Base-by-base conservation (phyloP, 1,140 invertebrate genomes). In the Eulimnadia texana region DNA sequence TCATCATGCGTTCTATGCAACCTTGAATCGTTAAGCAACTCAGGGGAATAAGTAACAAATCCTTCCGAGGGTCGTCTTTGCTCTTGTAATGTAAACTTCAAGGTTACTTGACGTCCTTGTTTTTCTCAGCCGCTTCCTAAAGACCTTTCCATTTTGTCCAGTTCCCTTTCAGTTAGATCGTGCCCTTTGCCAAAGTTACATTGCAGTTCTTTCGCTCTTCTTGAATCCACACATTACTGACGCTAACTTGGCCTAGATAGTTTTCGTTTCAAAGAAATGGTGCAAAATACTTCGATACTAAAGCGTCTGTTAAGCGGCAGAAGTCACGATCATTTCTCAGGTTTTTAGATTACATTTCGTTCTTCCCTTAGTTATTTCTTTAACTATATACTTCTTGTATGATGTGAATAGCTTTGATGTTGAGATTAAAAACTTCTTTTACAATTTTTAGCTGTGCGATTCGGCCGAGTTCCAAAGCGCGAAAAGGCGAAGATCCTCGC, bases 401-500 rank as follows among this genome's bases (percentile, higher is more conserved):
- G n/a, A n/a, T n/a, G n/a, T n/a, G n/a, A n/a, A n/a, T n/a, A n/a
- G n/a, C n/a, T n/a, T n/a, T n/a, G n/a, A n/a, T n/a, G n/a, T n/a
- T n/a, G n/a, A n/a, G n/a, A n/a, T n/a, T n/a, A n/a, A n/a, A n/a
- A n/a, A n/a, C n/a, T n/a, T 54, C 16, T 60, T 64, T 68, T 66
- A 58, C 61, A 64, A 68, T 67, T 65, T 65, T 70, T 82, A 99
- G 95, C 95, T 73, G 95, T 98, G 61, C 84, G 96, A 79, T 99
- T 98, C 80, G 96, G 96, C 66, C 87, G 96, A 64, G 96, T 98
- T 69, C 96, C 96, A 65, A 99, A 99, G 75, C 84, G 94, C 66
- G 95, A 98, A 76, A 99, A 99, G 77, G 95, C 93, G 65, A 88
- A 95, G 67, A 98, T 99, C 70, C 79, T 97, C 68, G 95, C 95